These are phyloP conservation scores for Dynastes maya DNA, from an alignment of 2,888 invertebrate species.

Conservation along the genomic window DNA sequence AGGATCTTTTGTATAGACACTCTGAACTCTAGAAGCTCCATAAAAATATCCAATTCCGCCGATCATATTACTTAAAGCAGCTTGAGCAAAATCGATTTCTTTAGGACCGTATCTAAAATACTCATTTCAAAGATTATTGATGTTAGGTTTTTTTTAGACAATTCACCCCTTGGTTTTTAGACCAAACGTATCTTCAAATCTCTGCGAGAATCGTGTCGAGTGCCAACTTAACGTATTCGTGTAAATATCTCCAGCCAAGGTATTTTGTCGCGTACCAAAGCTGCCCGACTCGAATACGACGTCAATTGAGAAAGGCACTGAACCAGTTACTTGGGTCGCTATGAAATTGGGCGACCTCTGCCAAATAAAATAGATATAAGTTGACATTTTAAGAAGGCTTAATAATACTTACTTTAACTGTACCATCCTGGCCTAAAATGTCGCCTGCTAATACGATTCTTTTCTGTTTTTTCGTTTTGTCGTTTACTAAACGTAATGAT, in stretches of 20 bases:
- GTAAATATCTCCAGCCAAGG: constrained; percentile 78
- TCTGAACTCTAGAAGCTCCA: constrained; percentile 90
- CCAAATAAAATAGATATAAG: constrained; percentile 54
- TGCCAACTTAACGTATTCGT: constrained; percentile 77
- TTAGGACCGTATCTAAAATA: constrained; percentile 73
- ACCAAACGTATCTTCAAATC: constrained; percentile 87
- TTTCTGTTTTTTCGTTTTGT: constrained; percentile 71
- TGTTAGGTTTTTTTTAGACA: not conserved
- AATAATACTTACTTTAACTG: constrained; percentile 62
- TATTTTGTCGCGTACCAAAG: constrained; percentile 73
- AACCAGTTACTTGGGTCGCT: constrained; percentile 83
- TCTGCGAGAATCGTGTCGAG: constrained; percentile 78
- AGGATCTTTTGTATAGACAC: constrained; percentile 84
- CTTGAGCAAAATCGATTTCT: constrained; percentile 84
- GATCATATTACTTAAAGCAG: constrained; percentile 93
- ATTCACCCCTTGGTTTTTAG: constrained; percentile 76
- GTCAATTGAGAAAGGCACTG: constrained; percentile 87
- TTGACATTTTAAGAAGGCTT: not conserved
- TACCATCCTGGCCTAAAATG: constrained; percentile 70
- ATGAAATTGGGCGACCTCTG: constrained; percentile 82
- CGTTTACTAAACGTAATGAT: constrained; percentile 77
- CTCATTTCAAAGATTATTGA: not conserved
- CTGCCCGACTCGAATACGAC: constrained; percentile 87
- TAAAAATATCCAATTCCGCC: constrained; percentile 98
- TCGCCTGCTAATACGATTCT: constrained; percentile 78